These are phyloP conservation scores for Mythimna impura DNA, from an alignment of 2,888 invertebrate genomes.

Conservation along the genomic window DNA sequence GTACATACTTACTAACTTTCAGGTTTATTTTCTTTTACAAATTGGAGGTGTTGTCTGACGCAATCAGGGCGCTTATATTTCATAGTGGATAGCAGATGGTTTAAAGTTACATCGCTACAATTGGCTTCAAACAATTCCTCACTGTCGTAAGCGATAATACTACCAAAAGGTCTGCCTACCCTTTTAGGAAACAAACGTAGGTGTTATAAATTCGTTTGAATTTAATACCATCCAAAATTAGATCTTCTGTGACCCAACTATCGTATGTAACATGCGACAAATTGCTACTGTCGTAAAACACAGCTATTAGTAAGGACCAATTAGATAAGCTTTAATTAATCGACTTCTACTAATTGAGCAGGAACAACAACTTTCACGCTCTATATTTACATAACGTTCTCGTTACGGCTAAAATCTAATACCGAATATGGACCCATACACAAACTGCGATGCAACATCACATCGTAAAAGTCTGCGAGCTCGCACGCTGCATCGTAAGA, in stretches of 20 bases:
- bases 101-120: conserved; percentile 13
- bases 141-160: conserved; percentile 14
- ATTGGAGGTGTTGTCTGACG: neutral
- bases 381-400: conserved; percentile 43
- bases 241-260: neutral
- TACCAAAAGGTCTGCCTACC: conserved; percentile 12
- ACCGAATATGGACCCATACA: conserved; percentile 8
- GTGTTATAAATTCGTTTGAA: conserved; percentile 26
- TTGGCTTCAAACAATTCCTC: conserved; percentile 35
- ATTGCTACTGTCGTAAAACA: conserved; percentile 26
- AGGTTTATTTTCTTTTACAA: neutral
- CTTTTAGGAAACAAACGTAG: conserved; percentile 33
- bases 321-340: conserved; percentile 50
- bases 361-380: conserved; percentile 49
- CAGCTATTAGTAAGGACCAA: conserved; percentile 27
- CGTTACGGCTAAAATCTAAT: conserved; percentile 2
- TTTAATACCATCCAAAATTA: conserved; percentile 38
- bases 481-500: no score
- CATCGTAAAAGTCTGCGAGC: no score
- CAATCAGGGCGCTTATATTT: conserved; percentile 8
- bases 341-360: conserved; percentile 33
- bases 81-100: conserved; percentile 1
- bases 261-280: conserved; percentile 12
- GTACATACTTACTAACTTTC: neutral
- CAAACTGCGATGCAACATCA: no score